phyloP scores from a whole-genome alignment of 2,888 invertebrate species.

The Coleophora flavipennella region DNA sequence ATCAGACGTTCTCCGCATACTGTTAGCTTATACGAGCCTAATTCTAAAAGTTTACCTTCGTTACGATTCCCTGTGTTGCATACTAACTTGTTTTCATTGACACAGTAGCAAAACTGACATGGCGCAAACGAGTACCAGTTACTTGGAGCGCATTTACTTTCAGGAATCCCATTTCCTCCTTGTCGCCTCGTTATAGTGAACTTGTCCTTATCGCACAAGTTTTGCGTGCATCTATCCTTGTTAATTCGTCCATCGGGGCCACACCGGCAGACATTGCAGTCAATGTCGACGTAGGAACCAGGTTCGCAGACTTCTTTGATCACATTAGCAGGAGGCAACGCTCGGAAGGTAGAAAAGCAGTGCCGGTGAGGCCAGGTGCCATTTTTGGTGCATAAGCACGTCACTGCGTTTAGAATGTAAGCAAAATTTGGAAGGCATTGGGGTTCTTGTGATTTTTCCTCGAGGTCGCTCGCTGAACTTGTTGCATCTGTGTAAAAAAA shows the following conservation, averaged over 20 bases:
- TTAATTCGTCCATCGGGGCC: constrained; percentile 30
- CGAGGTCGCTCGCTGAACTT: too few relatives aligned
- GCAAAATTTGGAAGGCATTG: constrained; percentile 30
- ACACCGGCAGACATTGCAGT: constrained; percentile 50
- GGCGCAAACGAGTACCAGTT: constrained; percentile 48
- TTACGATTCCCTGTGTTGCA: constrained; percentile 33
- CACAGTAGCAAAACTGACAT: constrained; percentile 50
- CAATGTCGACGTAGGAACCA: constrained; percentile 28
- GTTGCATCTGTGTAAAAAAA: too few relatives aligned
- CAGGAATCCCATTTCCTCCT: constrained; percentile 16
- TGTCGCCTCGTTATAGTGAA: too few relatives aligned
- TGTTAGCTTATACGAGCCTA: constrained; percentile 35
- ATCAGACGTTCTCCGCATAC: constrained; percentile 36
- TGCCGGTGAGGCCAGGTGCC: constrained; percentile 39
- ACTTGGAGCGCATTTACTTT: constrained; percentile 32
- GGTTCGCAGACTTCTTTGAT: constrained; percentile 28
- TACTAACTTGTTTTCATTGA: constrained; percentile 36
- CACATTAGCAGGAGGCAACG: constrained; percentile 15
- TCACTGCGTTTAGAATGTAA: constrained; percentile 26
- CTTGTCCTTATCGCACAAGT: constrained; percentile 25
- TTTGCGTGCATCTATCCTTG: constrained; percentile 37
- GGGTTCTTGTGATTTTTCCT: neutral
- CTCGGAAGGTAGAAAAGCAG: constrained; percentile 25
- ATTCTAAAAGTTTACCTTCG: constrained; percentile 18
- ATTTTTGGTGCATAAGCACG: constrained; percentile 35